Base-by-base conservation (phyloP, 2,797 vertebrate genomes). In the Otolemur crassicaudatus region DNA sequence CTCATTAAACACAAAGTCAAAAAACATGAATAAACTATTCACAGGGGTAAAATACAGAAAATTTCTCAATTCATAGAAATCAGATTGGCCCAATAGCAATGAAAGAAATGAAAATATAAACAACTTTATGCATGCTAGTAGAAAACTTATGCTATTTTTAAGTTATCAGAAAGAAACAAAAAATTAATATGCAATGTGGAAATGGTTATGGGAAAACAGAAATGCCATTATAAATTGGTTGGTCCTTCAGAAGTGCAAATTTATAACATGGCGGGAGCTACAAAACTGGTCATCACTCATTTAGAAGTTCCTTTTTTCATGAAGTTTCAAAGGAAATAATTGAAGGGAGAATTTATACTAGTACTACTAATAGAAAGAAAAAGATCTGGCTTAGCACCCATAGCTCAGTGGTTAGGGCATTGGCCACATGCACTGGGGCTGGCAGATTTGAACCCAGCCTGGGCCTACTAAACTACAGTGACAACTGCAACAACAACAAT, bases 101-200 rank as follows among this genome's bases (percentile, higher is more conserved):
- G 46, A 94, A 87, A 81, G 16, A 94, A 94, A 94, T 80, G 27
- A 84, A 96, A 91, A 85, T 84, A 87, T 43, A 84, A 86, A 89
- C 34, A 81, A 63, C 9, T 86, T 87, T 23, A 81, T 12, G 46
- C 43, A 96, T 37, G 31, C 56, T 72, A 75, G 31, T 90, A 13
- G 46, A 46, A 85, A 92, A 22, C 67, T 22, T 17, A 87, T 49
- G 29, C 10, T 61, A 86, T 67, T 95, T 91, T 82, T 82, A 91
- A 82, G 17, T 72, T 61, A 88, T 60, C 56, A 72, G 76, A 80
- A 84, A 69, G 46, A 85, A 90, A 81, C 29, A 60, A 87, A 87
- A 90, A 88, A 69, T 49, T 14, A 58, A 88, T 63, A 72, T 92
- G 4, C 49, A 60, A 46, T 49, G 7, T 40, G 56, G 27, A 84